Percentiles rank a stretch among this genome's conserved stretches.
Conservation (phyloP, 2,797 vertebrate species). For the Rhodeus uyekii region DNA sequence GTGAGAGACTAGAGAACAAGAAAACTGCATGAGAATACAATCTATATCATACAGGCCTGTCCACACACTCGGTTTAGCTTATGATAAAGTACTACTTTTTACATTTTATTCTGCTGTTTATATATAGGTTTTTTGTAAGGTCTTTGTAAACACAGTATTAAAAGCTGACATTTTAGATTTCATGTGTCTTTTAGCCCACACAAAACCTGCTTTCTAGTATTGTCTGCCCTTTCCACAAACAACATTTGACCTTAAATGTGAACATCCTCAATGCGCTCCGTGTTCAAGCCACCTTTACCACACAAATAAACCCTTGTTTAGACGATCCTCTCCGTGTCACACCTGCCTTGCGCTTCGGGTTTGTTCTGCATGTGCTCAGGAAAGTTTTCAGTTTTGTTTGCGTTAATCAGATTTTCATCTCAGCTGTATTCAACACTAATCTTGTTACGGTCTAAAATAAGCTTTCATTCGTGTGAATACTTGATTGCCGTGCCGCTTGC, state of each 20-base stretch:
- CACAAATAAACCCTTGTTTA: background rate
- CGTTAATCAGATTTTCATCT: background rate
- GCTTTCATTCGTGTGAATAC: background rate
- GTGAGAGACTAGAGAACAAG: background rate
- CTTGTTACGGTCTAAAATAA: slow-evolving; percentile 14
- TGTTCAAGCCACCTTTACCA: background rate
- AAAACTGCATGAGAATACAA: background rate
- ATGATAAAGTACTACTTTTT: background rate
- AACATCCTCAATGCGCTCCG: background rate
- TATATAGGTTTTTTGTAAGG: background rate
- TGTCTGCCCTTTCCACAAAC: background rate
- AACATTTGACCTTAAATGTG: background rate
- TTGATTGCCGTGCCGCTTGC: background rate
- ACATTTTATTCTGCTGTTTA: background rate
- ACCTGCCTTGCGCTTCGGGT: background rate
- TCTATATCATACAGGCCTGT: background rate
- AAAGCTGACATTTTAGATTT: background rate
- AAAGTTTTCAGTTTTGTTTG: background rate
- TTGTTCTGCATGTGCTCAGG: background rate
- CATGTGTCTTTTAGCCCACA: background rate
- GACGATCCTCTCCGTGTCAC: background rate
- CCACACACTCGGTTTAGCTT: no score
- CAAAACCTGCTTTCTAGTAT: background rate
- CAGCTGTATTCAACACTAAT: background rate
- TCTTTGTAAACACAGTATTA: background rate